Evolutionary conservation across 2,113 vertebrate species (phyloP), one percentile per base, ranked within the genome.

Genomic region (Sinocyclocheilus anshuiensis): DNA sequence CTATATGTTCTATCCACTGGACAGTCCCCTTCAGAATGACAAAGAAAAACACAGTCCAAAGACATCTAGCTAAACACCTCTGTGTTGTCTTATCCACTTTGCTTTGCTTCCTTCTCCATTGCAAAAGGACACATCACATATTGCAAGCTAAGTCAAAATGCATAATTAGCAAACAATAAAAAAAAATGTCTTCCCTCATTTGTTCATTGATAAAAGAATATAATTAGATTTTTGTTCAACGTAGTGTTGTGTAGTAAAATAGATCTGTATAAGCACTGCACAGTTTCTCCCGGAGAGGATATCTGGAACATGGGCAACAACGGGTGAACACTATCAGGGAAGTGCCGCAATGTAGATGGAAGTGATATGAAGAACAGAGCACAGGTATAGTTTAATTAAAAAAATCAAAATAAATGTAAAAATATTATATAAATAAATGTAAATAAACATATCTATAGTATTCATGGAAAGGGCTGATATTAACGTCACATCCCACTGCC

Each of bases 231-330:
- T 90, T 98, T 96, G 96, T 97, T 97, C 96, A 96, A 95, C 95
- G 91, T 92, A 96, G 95, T 95, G 97, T 96, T 92, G 94, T 97
- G 96, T 98, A 99, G 96, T 97, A 99, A 99, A 99, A 99, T 99
- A 98, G 96, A 97, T 97, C 92, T 97, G 97, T 97, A 95, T 95
- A 88, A 95, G 94, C 96, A 94, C 96, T 94, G 96, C 98, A 98
- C 98, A 99, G 98, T 98, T 97, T 98, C 96, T 98, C 96, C 97
- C 97, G 97, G 97, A 97, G 95, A 94, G 91, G 92, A 92, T 88
- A 57, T 93, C 93, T 96, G 94, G 94, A 94, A 94, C 91, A 95
- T 91, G 91, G 91, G 93, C 93, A 92, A 77, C 77, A 26, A 78
- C 80, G 74, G 89, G 91, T 93, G 92, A 93, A 87, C 92, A 65